Base-by-base conservation (phyloP, 2,797 vertebrate species). In the Microctenopoma stevenorrisi region DNA sequence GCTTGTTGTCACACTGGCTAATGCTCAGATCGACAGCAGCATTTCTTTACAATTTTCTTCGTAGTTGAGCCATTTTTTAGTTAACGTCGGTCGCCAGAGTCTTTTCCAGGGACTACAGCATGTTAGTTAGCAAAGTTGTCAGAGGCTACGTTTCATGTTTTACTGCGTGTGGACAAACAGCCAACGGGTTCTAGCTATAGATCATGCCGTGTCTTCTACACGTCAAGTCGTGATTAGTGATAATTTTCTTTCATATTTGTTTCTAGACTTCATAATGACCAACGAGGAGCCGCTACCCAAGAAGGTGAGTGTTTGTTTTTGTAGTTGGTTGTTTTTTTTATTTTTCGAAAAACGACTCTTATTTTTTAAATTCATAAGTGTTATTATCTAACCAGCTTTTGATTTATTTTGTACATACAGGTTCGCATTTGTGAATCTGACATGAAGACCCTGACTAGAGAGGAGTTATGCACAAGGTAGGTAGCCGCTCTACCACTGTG, bases 231-330 rank as follows among this genome's bases (percentile, higher is more conserved):
- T 64, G 46, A 28, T 68, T 75, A 80, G 66, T 72, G 7, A 43
- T 62, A 16, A 3, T 49, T 48, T 55, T 51, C 37, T 79, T 0
- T 65, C 26, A 43, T 69, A 14, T 69, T 74, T 82, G 2, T 28
- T 81, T 84, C 35, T 78, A 96, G 94, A 92, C 78, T 90, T 94
- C 94, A 97, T 92, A 79, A 99, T 99, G 97, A 99, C 97, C 84
- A 99, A 98, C 94, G 98, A 99, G 93, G 98, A 99, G 93, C 98
- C 98, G 92, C 96, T 99, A 47, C 97, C 97, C 64, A 99, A 99
- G 93, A 99, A 98, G 96, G 98, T 98, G 91, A 91, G 88, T 46
- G 30, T 28, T 48, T 0, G 44, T 2, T 38, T 40, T 61, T 42
- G 0, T 7, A 4, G 15, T 7, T 18, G 1, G 2, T 3, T 0